These are phyloP conservation scores for Lamprotornis superbus DNA, from an alignment of 2,113 vertebrate species.

Conservation along the genomic window DNA sequence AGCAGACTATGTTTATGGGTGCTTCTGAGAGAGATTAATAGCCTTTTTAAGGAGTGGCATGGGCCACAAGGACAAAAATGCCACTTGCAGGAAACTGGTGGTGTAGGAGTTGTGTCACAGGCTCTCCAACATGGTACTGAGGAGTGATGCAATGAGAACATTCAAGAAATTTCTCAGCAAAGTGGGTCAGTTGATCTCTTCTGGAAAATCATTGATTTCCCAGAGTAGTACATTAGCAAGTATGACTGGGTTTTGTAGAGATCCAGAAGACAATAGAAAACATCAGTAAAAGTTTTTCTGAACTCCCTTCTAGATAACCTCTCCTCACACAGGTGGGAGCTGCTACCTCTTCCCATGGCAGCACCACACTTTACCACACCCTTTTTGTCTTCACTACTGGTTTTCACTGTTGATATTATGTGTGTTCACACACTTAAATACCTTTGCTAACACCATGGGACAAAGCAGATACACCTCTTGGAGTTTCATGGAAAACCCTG, in stretches of 20 bases:
- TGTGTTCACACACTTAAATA: background rate
- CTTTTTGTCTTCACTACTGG: background rate
- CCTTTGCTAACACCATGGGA: background rate
- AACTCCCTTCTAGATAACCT: background rate
- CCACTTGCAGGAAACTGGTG: background rate
- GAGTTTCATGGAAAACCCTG: background rate
- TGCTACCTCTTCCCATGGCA: background rate
- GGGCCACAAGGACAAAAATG: background rate
- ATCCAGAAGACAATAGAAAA: background rate
- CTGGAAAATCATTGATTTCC: background rate
- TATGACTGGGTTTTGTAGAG: background rate
- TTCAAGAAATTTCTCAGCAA: background rate
- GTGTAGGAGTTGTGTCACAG: background rate
- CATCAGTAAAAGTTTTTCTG: background rate
- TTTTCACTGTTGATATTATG: background rate
- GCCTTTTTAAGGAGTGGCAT: background rate
- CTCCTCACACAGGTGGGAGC: background rate
- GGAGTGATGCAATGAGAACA: background rate
- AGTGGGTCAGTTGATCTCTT: background rate
- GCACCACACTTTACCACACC: background rate
- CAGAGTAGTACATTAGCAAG: background rate
- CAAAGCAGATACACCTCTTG: background rate
- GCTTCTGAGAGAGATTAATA: background rate
- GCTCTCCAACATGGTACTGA: accelerated
- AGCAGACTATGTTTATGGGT: background rate